Evolutionary conservation across 1,140 invertebrate genomes (phyloP).

Genomic region (Drosophila tani): DNA sequence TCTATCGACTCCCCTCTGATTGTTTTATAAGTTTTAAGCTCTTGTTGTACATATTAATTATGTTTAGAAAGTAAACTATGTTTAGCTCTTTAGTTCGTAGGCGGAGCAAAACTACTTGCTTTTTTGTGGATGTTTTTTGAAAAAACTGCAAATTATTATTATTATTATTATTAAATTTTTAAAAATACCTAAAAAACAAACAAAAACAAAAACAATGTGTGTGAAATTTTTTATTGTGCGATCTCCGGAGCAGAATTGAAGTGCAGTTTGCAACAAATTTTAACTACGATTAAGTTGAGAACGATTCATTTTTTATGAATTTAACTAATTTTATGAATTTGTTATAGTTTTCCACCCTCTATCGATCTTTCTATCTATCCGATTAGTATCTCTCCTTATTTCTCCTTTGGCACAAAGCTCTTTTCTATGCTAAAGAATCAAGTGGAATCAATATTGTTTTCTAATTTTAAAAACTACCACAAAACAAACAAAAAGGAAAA

Average conservation of each 20-base stretch:
- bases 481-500: slow-evolving; percentile 26
- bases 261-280: slow-evolving; percentile 57
- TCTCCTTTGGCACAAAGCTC: slow-evolving; percentile 59
- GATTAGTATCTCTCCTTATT: slow-evolving; percentile 17
- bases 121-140: slow-evolving; percentile 74
- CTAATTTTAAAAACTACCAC: slow-evolving; percentile 74
- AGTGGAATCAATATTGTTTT: slow-evolving; percentile 73
- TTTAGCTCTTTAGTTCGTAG: slow-evolving; percentile 54
- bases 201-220: slow-evolving; percentile 45
- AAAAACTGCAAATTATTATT: slow-evolving; percentile 79
- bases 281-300: slow-evolving; percentile 64
- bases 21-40: slow-evolving; percentile 79
- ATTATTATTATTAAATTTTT: slow-evolving; percentile 54
- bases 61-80: slow-evolving; percentile 44
- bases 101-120: slow-evolving; percentile 70
- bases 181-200: slow-evolving; percentile 41
- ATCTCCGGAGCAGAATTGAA: slow-evolving; percentile 59
- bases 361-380: not conserved
- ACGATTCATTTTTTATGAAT: slow-evolving; percentile 80
- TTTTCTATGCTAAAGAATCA: slow-evolving; percentile 36
- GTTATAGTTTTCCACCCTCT: slow-evolving; percentile 47
- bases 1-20: slow-evolving; percentile 33
- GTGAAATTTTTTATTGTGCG: slow-evolving; percentile 73
- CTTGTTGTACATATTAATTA: slow-evolving; percentile 74
- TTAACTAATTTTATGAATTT: slow-evolving; percentile 56